phyloP scores from a whole-genome alignment of 1,140 invertebrate species.

The Propsilocerus akamusi region DNA sequence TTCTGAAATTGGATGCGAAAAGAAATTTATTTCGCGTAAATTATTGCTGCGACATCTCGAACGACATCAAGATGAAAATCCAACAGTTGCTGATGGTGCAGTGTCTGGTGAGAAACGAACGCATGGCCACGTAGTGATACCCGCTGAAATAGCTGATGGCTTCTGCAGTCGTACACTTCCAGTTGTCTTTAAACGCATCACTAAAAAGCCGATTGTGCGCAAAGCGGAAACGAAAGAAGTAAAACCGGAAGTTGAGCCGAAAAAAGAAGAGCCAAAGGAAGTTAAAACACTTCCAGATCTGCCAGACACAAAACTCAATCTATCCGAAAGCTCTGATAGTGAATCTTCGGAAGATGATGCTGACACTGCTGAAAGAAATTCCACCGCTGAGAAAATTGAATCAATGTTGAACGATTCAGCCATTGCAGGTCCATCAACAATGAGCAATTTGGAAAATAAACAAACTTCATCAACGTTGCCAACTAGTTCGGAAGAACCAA shows the following conservation, averaged over 20 bases:
- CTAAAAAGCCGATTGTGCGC: conserved; percentile 9
- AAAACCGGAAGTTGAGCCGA: conserved; percentile 13
- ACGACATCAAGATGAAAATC: conserved; percentile 30
- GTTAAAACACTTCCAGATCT: conserved; percentile 17
- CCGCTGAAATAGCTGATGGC: not conserved
- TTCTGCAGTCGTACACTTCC: not conserved
- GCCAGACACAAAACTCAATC: conserved; percentile 6
- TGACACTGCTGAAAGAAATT: not conserved
- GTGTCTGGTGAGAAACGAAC: not conserved
- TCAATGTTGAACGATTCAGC: no score
- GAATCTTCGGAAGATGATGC: conserved; percentile 11
- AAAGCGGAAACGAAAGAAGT: conserved; percentile 7
- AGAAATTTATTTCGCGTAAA: conserved; percentile 66
- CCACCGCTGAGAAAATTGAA: no score
- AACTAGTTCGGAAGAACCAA: no score
- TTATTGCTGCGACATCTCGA: conserved; percentile 47
- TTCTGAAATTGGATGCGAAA: conserved; percentile 40
- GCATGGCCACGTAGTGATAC: not conserved
- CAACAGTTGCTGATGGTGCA: not conserved
- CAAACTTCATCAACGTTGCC: no score
- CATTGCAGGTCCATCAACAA: no score
- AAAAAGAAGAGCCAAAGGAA: conserved; percentile 27
- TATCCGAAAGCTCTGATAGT: conserved; percentile 12
- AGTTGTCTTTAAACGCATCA: not conserved
- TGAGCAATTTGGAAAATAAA: no score